These are phyloP conservation scores for Capitulum mitella DNA, from an alignment of 2,888 invertebrate species.

Conservation along the genomic window DNA sequence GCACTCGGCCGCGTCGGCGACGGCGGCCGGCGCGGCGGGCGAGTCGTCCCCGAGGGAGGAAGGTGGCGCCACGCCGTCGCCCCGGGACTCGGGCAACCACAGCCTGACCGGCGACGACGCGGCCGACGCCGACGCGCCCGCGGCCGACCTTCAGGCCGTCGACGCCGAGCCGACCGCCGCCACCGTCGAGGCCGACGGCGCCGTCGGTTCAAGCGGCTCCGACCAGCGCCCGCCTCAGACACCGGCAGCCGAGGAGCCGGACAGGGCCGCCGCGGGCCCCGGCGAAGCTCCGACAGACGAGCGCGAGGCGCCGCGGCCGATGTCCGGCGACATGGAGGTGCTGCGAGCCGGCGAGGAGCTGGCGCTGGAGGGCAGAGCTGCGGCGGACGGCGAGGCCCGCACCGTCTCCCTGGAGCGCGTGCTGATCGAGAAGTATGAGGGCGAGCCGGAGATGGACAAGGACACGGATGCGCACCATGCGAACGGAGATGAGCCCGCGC, in stretches of 20 bases:
- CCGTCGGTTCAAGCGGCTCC: no score
- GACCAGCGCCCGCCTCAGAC: no score
- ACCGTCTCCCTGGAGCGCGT: neutral
- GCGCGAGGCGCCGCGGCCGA: neutral
- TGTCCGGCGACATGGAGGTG: constrained; percentile 9
- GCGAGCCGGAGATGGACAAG: neutral
- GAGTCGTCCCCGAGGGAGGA: neutral
- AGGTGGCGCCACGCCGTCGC: neutral
- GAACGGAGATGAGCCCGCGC: neutral
- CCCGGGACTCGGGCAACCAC: constrained; percentile 18
- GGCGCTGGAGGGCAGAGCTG: neutral
- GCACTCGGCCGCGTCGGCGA: neutral
- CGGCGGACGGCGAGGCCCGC: neutral
- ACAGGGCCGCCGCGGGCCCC: neutral
- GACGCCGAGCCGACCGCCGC: no score
- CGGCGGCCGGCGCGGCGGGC: neutral
- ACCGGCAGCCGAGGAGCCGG: neutral
- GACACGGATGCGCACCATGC: neutral
- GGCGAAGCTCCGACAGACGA: neutral
- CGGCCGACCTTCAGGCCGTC: no score
- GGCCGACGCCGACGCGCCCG: neutral
- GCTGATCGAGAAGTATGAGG: neutral
- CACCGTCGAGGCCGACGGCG: no score
- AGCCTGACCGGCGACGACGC: neutral
- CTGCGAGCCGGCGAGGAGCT: neutral